Conservation (phyloP, 2,113 vertebrate species). For the Aphyosemion australe region DNA sequence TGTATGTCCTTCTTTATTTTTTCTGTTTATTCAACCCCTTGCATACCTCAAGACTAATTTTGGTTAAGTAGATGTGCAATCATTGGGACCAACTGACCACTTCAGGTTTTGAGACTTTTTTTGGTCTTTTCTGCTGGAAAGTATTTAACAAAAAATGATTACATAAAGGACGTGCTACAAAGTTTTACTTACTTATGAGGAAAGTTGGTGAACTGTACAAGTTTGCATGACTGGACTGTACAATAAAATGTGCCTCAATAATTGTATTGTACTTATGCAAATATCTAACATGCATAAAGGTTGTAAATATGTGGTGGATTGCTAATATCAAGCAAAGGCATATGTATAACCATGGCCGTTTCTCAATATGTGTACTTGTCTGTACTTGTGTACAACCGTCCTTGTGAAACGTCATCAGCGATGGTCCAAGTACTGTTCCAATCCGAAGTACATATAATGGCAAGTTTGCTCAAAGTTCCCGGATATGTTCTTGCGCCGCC, state of each 20-base stretch:
- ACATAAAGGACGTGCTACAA: neutral
- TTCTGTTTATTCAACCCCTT: constrained; percentile 50
- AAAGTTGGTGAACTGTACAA: neutral
- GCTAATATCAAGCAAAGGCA: too few relatives aligned
- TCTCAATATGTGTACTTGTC: too few relatives aligned
- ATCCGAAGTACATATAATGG: too few relatives aligned
- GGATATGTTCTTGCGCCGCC: too few relatives aligned
- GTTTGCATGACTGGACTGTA: neutral
- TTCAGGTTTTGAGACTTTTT: neutral
- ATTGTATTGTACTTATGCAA: neutral
- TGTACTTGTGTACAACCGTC: too few relatives aligned
- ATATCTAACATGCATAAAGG: neutral
- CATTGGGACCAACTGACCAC: constrained; percentile 8
- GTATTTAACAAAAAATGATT: neutral
- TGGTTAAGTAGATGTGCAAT: constrained; percentile 45
- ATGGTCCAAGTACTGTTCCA: too few relatives aligned
- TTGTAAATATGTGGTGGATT: too few relatives aligned
- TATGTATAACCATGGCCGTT: too few relatives aligned
- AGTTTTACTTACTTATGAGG: neutral
- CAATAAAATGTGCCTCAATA: too few relatives aligned
- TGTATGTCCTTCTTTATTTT: constrained; percentile 51
- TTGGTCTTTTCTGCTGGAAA: neutral
- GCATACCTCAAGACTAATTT: constrained; percentile 58
- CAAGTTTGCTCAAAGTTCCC: too few relatives aligned
- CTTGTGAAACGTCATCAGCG: too few relatives aligned